Evolutionary conservation across 64 coral and sea anemone species (phyloP), one percentile per base, ranked within the genome.

Genomic region (Montipora efflorescens): DNA sequence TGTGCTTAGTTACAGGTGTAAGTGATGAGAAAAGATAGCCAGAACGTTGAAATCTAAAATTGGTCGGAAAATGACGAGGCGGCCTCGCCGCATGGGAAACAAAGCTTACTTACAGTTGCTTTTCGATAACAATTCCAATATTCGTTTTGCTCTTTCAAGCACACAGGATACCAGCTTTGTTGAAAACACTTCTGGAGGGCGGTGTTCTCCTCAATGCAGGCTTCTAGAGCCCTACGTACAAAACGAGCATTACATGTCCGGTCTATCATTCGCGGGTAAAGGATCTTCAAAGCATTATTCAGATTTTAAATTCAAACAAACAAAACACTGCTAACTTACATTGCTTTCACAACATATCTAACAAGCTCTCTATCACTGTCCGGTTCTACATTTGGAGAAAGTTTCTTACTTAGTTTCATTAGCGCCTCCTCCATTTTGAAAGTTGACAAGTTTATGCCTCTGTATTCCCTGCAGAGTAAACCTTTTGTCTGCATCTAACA

Each of bases 61-160:
- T 36, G 36, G 36, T 36, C 1, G 1, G 36, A 36, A 36, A 36
- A 36, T 36, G 36, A 36, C 36, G 36, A 36, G 0, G 36, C 36
- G 36, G 36, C 36, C 53, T 8, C 6, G 53, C 6, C 53, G 53
- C 53, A 8, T 57, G 53, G 11, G 11, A 4, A 57, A 57, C 1
- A 36, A 36, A 67, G 87, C 67, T 49, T 64, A 79, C 82, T 80
- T 48, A 95, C 94, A 59, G 82, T 88, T 58, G 58, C 79, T 58
- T 95, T 50, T 15, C 91, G 87, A 68, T 92, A 91, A 36, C 94
- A 95, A 8, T 83, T 88, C 94, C 94, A 95, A 47, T 92, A 95
- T 75, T 67, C 70, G 7, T 28, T 49, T 75, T 92, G 90, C 18
- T 95, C 79, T 80, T 59, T 83, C 59, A 53, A 47, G 9, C 94